phyloP scores from a whole-genome alignment of 92 coral and sea anemone species.

The Parazoanthus swiftii region DNA sequence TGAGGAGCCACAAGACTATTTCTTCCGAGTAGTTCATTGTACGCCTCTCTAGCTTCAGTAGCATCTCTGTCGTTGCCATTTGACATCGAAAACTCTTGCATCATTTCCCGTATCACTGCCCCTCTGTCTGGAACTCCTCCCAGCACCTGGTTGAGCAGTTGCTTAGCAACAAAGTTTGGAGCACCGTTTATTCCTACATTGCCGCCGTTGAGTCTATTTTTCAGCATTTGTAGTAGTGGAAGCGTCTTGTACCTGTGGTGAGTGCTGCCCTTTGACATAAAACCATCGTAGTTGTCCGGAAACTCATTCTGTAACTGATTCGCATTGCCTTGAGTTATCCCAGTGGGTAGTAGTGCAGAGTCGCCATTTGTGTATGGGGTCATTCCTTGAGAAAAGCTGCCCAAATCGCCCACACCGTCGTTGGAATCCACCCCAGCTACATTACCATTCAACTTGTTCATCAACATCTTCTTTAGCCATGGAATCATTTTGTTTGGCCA shows the following conservation, averaged over 20 bases:
- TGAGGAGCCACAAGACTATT: slow-evolving; percentile 56
- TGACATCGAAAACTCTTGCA: slow-evolving; percentile 79
- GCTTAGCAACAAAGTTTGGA: slow-evolving; percentile 59
- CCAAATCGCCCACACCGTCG: neutral
- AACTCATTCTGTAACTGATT: slow-evolving; percentile 50
- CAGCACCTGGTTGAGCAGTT: slow-evolving; percentile 66
- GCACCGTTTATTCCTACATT: slow-evolving; percentile 33
- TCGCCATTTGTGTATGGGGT: neutral
- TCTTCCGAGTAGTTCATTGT: slow-evolving; percentile 65
- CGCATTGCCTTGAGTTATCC: neutral
- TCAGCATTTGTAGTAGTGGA: slow-evolving; percentile 66
- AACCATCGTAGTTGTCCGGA: slow-evolving; percentile 57
- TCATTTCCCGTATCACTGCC: slow-evolving; percentile 82
- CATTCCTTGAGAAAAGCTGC: neutral
- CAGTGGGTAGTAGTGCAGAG: slow-evolving; percentile 35
- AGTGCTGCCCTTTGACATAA: slow-evolving; percentile 20
- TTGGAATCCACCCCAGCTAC: neutral
- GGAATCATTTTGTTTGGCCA: slow-evolving; percentile 95
- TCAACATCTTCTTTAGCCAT: slow-evolving; percentile 63
- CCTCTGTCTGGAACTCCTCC: slow-evolving; percentile 74
- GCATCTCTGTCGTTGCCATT: slow-evolving; percentile 67
- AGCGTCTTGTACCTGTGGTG: slow-evolving; percentile 49
- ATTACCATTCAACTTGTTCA: slow-evolving; percentile 58
- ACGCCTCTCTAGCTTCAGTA: slow-evolving; percentile 70
- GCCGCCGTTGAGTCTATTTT: slow-evolving; percentile 53